Percentiles rank a stretch among this genome's conserved stretches.
These are phyloP conservation scores for Brienomyrus longianalis DNA, from an alignment of 2,113 vertebrate genomes.

Conservation along the genomic window DNA sequence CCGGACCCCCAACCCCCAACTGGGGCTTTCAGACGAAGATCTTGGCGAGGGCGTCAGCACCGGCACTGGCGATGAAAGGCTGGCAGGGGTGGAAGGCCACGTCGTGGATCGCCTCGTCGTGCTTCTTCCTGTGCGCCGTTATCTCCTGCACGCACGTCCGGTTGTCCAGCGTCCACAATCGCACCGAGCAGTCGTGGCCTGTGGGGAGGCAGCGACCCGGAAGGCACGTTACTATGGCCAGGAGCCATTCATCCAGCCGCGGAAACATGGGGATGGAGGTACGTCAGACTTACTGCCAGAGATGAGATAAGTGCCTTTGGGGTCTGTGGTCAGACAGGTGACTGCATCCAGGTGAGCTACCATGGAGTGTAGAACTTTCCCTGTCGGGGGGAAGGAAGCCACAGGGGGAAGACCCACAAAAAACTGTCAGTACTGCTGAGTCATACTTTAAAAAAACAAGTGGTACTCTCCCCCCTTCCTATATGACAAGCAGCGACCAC, in stretches of 20 bases:
- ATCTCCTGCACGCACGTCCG: slow-evolving; percentile 87
- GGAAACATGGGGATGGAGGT: not conserved
- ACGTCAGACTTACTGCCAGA: slow-evolving; percentile 77
- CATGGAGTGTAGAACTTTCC: slow-evolving; percentile 79
- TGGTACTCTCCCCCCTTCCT: not conserved
- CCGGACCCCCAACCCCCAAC: slow-evolving; percentile 10
- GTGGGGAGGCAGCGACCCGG: not conserved
- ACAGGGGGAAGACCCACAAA: not conserved
- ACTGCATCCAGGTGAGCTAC: slow-evolving; percentile 85
- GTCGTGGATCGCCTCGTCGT: slow-evolving; percentile 84
- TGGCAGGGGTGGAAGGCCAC: slow-evolving; percentile 85
- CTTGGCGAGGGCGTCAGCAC: slow-evolving; percentile 83
- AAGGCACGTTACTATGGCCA: not conserved
- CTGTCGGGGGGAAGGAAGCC: slow-evolving; percentile 41
- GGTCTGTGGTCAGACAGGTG: slow-evolving; percentile 82
- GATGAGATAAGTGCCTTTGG: slow-evolving; percentile 82
- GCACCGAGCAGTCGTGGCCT: slow-evolving; percentile 89
- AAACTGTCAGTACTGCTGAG: not conserved
- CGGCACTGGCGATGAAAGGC: slow-evolving; percentile 79
- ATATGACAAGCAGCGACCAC: not conserved
- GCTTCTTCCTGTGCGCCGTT: slow-evolving; percentile 85
- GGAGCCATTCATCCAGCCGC: not conserved
- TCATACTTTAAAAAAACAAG: not conserved
- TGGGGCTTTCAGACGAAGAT: slow-evolving; percentile 71
- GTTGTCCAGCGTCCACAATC: slow-evolving; percentile 85